phyloP scores from a whole-genome alignment of 2,113 vertebrate species.

The Gopherus evgoodei region DNA sequence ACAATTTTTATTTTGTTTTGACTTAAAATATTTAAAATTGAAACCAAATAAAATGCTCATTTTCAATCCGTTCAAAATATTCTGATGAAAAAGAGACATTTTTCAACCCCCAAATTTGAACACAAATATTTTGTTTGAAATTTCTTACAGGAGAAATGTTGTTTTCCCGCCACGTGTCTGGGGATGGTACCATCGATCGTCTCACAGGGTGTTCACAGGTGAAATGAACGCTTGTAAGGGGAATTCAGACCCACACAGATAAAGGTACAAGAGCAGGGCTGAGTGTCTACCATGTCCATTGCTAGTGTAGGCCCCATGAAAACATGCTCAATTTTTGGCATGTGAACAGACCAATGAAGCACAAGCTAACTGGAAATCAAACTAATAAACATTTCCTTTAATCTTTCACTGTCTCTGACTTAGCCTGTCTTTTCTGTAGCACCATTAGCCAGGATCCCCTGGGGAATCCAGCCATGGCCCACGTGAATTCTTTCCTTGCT shows the following conservation, averaged over 20 bases:
- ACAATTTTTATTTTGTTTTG: background rate
- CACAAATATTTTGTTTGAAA: background rate
- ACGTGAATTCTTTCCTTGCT: conserved; percentile 30
- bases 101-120: background rate
- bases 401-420: background rate
- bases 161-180: background rate
- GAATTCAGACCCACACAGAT: background rate
- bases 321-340: accelerated
- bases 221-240: accelerated
- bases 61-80: background rate
- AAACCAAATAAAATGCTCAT: background rate
- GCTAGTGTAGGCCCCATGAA: background rate
- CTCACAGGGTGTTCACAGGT: background rate
- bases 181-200: accelerated
- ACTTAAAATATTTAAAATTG: background rate
- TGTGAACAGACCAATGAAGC: background rate
- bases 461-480: background rate
- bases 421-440: background rate
- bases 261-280: background rate
- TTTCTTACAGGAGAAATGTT: background rate
- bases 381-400: accelerated
- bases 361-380: background rate
- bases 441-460: conserved; percentile 1
- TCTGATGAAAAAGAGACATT: accelerated
- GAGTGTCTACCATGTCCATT: accelerated